phyloP scores from a whole-genome alignment of 2,888 invertebrate species.

The Tigriopus californicus region DNA sequence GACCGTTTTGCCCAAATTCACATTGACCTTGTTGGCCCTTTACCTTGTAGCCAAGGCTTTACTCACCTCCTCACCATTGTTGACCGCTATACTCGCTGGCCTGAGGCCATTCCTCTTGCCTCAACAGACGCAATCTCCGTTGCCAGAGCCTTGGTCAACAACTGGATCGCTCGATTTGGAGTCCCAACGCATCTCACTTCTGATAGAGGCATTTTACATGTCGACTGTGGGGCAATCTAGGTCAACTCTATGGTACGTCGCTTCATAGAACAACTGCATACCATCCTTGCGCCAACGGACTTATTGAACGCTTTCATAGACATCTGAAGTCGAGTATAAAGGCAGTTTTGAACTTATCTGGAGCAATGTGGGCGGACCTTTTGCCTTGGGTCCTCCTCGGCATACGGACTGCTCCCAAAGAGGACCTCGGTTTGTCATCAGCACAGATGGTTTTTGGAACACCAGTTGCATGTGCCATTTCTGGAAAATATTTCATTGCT shows the following conservation, averaged over 20 bases:
- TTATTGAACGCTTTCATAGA: too few species aligned
- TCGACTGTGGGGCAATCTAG: constrained; percentile 14
- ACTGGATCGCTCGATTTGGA: constrained; percentile 21
- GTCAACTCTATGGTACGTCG: background rate
- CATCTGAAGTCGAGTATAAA: too few species aligned
- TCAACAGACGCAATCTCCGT: constrained; percentile 18
- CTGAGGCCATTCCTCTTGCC: constrained; percentile 20
- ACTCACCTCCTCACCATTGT: constrained; percentile 18
- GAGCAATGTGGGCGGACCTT: too few species aligned
- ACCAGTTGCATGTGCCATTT: too few species aligned
- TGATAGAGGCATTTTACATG: constrained; percentile 20
- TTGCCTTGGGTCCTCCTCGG: too few species aligned
- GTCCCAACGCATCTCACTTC: constrained; percentile 20
- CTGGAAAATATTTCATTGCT: too few species aligned
- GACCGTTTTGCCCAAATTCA: constrained; percentile 19
- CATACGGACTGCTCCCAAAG: too few species aligned
- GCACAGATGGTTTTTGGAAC: too few species aligned
- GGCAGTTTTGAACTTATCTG: too few species aligned
- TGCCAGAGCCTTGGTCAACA: constrained; percentile 17
- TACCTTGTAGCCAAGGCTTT: constrained; percentile 12
- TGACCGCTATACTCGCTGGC: constrained; percentile 19
- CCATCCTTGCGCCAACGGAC: background rate
- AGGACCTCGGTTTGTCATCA: too few species aligned
- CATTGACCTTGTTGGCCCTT: constrained; percentile 19
- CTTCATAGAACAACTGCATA: constrained; percentile 7